Conservation (phyloP, 2,888 invertebrate genomes). For the Calephelis perditalis region DNA sequence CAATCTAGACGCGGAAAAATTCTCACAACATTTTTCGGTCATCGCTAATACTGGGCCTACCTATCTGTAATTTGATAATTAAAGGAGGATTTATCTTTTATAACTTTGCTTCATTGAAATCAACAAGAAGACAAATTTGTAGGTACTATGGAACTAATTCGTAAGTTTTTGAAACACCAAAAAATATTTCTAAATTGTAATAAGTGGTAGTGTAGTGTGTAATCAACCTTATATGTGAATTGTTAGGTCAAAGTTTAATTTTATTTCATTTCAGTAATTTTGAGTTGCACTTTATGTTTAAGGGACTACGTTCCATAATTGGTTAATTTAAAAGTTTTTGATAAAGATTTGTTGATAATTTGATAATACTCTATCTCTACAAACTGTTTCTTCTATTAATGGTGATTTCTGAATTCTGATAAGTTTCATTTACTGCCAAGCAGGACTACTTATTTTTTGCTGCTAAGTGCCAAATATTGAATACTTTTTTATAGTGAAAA, state of each 20-base stretch:
- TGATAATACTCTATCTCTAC: background rate
- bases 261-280: background rate
- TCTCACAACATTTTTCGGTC: too few species aligned
- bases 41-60: too few species aligned
- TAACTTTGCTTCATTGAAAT: too few species aligned
- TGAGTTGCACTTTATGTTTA: background rate
- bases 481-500: background rate
- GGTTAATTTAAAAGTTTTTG: background rate
- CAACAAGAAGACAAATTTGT: too few species aligned
- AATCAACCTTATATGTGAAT: background rate
- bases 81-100: too few species aligned
- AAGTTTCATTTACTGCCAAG: background rate
- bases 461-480: background rate
- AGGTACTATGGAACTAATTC: too few species aligned
- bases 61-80: too few species aligned
- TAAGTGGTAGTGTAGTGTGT: background rate
- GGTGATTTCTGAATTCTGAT: too few species aligned
- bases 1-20: too few species aligned
- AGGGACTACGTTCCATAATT: background rate
- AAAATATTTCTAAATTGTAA: too few species aligned
- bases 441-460: background rate
- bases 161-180: too few species aligned
- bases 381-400: too few species aligned
- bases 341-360: constrained; percentile 4
- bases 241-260: constrained; percentile 4